phyloP scores from a whole-genome alignment of 2,797 vertebrate genomes.

The Emys orbicularis region DNA sequence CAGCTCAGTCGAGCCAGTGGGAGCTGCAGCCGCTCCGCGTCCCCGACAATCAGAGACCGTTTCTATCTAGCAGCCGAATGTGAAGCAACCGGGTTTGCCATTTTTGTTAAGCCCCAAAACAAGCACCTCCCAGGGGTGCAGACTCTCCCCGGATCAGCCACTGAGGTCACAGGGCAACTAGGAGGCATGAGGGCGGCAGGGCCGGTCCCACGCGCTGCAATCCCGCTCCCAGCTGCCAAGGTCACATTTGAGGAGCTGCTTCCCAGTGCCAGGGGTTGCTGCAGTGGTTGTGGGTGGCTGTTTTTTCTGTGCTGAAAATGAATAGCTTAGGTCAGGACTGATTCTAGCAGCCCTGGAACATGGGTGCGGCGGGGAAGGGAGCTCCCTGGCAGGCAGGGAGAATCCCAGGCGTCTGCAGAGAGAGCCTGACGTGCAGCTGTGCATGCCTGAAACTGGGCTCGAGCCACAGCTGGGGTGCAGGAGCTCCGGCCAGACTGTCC shows the following conservation, averaged over 20 bases:
- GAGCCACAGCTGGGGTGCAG: neutral
- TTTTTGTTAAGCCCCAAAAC: neutral
- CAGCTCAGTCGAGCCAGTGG: too few relatives aligned
- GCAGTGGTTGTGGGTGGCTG: neutral
- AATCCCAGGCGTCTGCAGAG: neutral
- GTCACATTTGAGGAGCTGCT: neutral
- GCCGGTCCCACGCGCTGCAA: neutral
- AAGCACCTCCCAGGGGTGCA: neutral
- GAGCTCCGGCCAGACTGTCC: neutral
- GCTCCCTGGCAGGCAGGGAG: neutral
- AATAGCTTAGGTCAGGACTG: neutral
- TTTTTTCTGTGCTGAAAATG: neutral
- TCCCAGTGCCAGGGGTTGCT: neutral
- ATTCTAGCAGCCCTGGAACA: neutral
- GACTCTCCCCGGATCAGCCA: neutral
- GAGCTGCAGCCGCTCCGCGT: neutral
- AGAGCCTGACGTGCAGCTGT: neutral
- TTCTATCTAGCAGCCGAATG: neutral
- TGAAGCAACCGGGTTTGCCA: neutral
- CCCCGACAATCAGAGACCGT: neutral
- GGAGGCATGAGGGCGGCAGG: neutral
- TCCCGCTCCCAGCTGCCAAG: neutral
- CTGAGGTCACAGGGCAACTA: neutral
- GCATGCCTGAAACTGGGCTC: neutral
- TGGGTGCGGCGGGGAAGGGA: neutral